A percentile compares a stretch with the other conserved stretches of the same genome.
Evolutionary conservation across 2,797 vertebrate genomes (phyloP).

Genomic region (Mergus octosetaceus): DNA sequence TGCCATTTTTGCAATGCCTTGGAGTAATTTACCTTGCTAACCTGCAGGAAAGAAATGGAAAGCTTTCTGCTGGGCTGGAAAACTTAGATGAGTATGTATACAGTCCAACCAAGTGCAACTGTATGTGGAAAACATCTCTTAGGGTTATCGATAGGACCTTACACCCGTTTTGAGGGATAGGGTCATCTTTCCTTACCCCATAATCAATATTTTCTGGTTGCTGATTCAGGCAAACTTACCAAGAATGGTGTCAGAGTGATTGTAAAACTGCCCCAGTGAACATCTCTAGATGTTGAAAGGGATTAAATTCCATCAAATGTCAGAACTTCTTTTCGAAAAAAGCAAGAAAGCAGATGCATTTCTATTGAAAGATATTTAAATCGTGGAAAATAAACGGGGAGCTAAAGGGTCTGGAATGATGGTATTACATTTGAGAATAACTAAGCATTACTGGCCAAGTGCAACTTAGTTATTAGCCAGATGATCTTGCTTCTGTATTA

Average conservation of each 20-base stretch:
- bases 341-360: neutral
- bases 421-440: neutral
- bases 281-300: neutral
- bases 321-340: neutral
- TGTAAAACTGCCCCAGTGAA: neutral
- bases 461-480: neutral
- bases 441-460: neutral
- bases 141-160: fast-evolving
- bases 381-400: neutral
- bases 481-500: neutral
- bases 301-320: neutral
- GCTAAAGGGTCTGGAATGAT: neutral
- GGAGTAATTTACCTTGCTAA: neutral
- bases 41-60: neutral
- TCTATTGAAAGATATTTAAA: neutral
- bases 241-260: neutral
- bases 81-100: neutral
- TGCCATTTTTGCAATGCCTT: neutral
- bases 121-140: neutral
- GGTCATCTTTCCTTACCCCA: neutral
- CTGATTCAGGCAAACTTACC: neutral
- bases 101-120: neutral
- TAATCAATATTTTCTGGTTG: neutral
- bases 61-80: neutral
- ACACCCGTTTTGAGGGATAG: neutral